Percentiles rank a stretch among this genome's conserved stretches.
These are phyloP conservation scores for Slavum lentiscoides DNA, from an alignment of 2,888 invertebrate genomes.

Conservation along the genomic window DNA sequence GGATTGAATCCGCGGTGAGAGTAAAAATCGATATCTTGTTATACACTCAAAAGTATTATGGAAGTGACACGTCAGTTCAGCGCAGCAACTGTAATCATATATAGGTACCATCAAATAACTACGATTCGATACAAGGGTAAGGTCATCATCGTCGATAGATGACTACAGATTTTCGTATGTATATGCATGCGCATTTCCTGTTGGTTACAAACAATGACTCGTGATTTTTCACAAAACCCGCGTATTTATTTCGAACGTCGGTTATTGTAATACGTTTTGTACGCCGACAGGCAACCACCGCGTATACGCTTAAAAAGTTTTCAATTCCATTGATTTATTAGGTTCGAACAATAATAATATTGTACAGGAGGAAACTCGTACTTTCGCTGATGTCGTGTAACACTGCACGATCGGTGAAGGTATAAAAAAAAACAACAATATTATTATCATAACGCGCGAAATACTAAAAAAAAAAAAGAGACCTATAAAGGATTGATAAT, in stretches of 20 bases:
- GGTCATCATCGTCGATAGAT: constrained; percentile 38
- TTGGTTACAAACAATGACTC: constrained; percentile 35
- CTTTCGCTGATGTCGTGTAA: no score
- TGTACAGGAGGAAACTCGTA: no score
- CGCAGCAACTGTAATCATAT: neutral
- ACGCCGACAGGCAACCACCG: neutral
- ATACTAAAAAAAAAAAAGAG: no score
- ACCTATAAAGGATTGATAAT: no score
- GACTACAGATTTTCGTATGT: constrained; percentile 16
- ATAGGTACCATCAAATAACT: neutral
- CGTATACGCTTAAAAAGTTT: no score
- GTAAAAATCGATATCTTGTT: neutral
- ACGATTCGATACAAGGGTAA: constrained; percentile 12
- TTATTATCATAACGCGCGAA: no score
- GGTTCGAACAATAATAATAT: no score
- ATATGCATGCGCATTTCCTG: constrained; percentile 11
- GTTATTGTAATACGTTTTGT: no score
- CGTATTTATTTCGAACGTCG: neutral
- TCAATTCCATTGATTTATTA: no score
- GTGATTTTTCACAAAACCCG: constrained; percentile 5
- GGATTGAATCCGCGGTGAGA: no score
- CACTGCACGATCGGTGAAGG: no score
- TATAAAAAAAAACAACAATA: no score
- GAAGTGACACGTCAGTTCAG: neutral
- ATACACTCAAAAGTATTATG: neutral